Base-by-base conservation (phyloP, 37 sponge, comb jelly and placozoan species). In the Petrosia ficiformis region DNA sequence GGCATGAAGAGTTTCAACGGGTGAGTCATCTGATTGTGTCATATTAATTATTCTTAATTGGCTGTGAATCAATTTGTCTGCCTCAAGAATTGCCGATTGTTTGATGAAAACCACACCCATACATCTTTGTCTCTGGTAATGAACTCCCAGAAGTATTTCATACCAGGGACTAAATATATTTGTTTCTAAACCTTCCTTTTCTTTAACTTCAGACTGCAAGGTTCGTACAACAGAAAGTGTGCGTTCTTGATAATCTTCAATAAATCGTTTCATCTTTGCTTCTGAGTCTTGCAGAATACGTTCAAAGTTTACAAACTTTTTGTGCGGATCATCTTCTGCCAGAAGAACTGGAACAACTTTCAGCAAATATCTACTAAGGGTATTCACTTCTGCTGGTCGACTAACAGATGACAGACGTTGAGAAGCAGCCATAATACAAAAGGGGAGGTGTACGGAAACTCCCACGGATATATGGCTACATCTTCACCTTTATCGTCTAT, bases 1-100 rank as follows among this genome's bases (percentile, higher is more conserved):
- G 0, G 90, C 80, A 76, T 98, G 99, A 0, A 98, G 86, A 1
- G 94, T 89, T 77, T 95, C 99, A 63, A 93, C 85, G 16, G 94
- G 94, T 26, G 93, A 82, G 52, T 93, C 99, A 41, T 98, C 93
- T 44, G 83, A 86, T 42, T 95, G 66, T 81, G 92, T 87, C 59
- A 98, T 82, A 25, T 87, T 54, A n/a, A n/a, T n/a, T 26, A 89
- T 58, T 33, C 84, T 74, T 25, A 98, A 77, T 61, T 98, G 99
- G 21, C 72, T 67, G 6, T 79, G 76, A 30, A 98, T 64, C 1
- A 91, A 82, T 72, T 95, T 95, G 42, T 87, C 96, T 14, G 82
- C 91, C 74, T 95, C 96, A 32, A 98, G 28, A n/a, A 84, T 61
- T 29, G 80, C 44, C 2, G 84, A 90, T 5, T 88, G 68, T 74